Conservation (phyloP, 2,888 invertebrate genomes). For the Diarsia mendica region DNA sequence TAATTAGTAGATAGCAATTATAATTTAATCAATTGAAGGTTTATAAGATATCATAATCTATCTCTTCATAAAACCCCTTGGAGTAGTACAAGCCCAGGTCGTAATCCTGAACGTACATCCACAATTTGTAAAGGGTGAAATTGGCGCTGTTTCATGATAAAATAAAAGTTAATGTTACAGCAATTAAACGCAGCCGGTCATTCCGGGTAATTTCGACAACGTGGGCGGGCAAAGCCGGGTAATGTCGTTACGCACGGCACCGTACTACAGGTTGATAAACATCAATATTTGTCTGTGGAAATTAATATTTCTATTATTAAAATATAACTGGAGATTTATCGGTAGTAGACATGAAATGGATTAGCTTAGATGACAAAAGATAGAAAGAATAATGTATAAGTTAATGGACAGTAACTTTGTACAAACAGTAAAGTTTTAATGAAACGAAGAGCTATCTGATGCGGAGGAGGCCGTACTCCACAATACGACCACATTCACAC, state of each 20-base stretch:
- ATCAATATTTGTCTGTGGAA: slow-evolving; percentile 31
- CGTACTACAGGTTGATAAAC: slow-evolving; percentile 51
- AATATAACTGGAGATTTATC: slow-evolving; percentile 20
- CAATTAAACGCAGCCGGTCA: slow-evolving; percentile 64
- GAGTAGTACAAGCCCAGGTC: slow-evolving; percentile 1
- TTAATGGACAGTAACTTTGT: background rate
- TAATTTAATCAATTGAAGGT: slow-evolving; percentile 13
- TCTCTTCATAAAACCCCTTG: background rate
- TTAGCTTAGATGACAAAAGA: slow-evolving; percentile 19
- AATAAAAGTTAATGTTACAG: slow-evolving; percentile 66
- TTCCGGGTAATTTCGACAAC: slow-evolving; percentile 53
- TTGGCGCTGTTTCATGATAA: slow-evolving; percentile 57
- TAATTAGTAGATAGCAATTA: background rate
- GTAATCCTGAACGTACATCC: slow-evolving; percentile 28
- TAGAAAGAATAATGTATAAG: slow-evolving; percentile 2
- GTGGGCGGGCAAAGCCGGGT: slow-evolving; percentile 40
- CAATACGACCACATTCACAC: slow-evolving; percentile 20
- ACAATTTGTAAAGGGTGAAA: slow-evolving; percentile 43
- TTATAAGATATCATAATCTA: background rate
- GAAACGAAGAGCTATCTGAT: slow-evolving; percentile 33
- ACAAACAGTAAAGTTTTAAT: slow-evolving; percentile 47
- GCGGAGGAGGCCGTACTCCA: slow-evolving; percentile 5
- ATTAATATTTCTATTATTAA: slow-evolving; percentile 13
- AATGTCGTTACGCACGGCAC: slow-evolving; percentile 45
- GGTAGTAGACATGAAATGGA: slow-evolving; percentile 7